phyloP scores from a whole-genome alignment of 1,140 invertebrate species.

The Meloidogyne hapla region DNA sequence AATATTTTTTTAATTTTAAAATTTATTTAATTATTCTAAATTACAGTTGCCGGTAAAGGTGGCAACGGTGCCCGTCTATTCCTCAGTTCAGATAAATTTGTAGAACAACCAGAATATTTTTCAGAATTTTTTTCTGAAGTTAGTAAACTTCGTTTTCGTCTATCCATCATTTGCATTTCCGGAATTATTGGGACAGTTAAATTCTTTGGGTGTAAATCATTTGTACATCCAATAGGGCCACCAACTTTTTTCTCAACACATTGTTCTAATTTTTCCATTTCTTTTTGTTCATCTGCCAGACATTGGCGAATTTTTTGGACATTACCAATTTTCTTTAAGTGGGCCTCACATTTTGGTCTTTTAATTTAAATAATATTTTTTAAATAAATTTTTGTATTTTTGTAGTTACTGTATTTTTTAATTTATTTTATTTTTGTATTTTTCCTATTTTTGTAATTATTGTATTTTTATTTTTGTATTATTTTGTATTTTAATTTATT shows the following conservation, averaged over 20 bases:
- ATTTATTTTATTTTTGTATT: too few species aligned
- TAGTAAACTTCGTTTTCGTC: constrained; percentile 2
- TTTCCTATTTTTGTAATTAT: too few species aligned
- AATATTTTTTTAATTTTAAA: constrained; percentile 1
- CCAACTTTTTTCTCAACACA: constrained; percentile 53
- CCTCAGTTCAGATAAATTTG: background rate
- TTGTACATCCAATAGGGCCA: constrained; percentile 50
- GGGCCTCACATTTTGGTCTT: constrained; percentile 49
- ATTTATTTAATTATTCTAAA: too few species aligned
- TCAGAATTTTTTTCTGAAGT: background rate
- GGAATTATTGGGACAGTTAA: constrained; percentile 51
- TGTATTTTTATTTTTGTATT: too few species aligned
- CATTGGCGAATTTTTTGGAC: constrained; percentile 49
- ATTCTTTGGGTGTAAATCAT: constrained; percentile 50
- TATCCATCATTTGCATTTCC: constrained; percentile 27
- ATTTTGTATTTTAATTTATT: too few species aligned
- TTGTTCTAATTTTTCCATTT: constrained; percentile 51
- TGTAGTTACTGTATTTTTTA: too few species aligned
- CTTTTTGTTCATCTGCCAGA: constrained; percentile 47
- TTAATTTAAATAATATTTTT: background rate
- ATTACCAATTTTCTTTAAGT: constrained; percentile 52
- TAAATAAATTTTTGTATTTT: constrained; percentile 18
- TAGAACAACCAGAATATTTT: background rate
- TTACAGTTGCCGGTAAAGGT: background rate
- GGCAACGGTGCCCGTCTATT: background rate